Conservation (phyloP, 2,113 vertebrate species). For the Micromys minutus region DNA sequence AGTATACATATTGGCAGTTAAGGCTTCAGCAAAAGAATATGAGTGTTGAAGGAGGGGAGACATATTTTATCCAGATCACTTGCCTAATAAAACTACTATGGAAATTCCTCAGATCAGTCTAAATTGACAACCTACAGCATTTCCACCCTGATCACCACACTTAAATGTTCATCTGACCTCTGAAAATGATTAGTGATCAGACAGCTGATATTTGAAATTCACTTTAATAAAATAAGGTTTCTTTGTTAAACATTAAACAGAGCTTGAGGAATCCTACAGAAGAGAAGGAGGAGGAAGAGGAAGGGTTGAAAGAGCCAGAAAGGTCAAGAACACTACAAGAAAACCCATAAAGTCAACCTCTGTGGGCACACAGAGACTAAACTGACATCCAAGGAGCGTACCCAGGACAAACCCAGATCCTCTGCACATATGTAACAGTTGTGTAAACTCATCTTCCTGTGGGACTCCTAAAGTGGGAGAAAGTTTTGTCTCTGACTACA, state of each 20-base stretch:
- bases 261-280: too few species aligned
- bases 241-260: background rate
- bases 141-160: background rate
- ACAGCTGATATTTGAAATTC: background rate
- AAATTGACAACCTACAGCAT: background rate
- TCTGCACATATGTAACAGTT: too few species aligned
- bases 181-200: background rate
- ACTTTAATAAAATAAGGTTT: background rate
- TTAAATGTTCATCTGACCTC: background rate
- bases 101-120: background rate
- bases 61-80: background rate
- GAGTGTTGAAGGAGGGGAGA: accelerated
- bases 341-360: too few species aligned
- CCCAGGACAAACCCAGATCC: too few species aligned
- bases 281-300: too few species aligned
- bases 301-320: too few species aligned
- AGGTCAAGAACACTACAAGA: too few species aligned
- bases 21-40: background rate
- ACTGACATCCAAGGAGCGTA: too few species aligned
- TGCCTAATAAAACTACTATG: background rate
- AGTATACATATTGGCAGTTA: background rate
- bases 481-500: too few species aligned
- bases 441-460: too few species aligned
- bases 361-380: too few species aligned
- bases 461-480: too few species aligned